Conservation (phyloP, 1,140 invertebrate species). For the Drosophila grimshawi region DNA sequence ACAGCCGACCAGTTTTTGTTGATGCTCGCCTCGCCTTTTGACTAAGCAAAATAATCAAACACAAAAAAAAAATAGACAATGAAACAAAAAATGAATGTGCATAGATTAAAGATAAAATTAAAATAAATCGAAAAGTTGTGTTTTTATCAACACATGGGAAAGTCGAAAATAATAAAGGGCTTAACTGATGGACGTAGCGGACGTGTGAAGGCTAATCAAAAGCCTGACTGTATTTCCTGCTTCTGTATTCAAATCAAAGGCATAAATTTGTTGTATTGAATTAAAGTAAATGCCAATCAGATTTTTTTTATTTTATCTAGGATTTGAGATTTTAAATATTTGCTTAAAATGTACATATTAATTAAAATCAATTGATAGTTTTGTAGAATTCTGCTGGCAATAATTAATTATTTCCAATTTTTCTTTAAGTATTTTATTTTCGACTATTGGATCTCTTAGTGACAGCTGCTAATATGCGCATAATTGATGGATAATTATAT, state of each 20-base stretch:
- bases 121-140: conserved; percentile 61
- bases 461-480: too few species aligned
- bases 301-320: too few species aligned
- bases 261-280: not conserved
- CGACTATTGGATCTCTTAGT: too few species aligned
- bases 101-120: conserved; percentile 64
- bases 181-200: not conserved
- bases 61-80: conserved; percentile 19
- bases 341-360: too few species aligned
- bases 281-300: not conserved
- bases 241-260: conserved; percentile 1
- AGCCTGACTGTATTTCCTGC: conserved; percentile 11
- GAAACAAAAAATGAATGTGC: conserved; percentile 52
- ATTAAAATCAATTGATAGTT: too few species aligned
- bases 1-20: conserved; percentile 71
- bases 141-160: conserved; percentile 36
- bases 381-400: too few species aligned
- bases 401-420: too few species aligned
- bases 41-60: conserved; percentile 3
- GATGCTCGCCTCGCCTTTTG: conserved; percentile 15
- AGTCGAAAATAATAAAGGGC: conserved; percentile 25
- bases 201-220: conserved; percentile 1
- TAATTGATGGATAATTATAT: too few species aligned
- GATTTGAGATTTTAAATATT: too few species aligned
- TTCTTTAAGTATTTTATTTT: too few species aligned